Evolutionary conservation across 2,888 invertebrate species (phyloP), one percentile per base, ranked within the genome.

Genomic region (Polymixis lichenea): DNA sequence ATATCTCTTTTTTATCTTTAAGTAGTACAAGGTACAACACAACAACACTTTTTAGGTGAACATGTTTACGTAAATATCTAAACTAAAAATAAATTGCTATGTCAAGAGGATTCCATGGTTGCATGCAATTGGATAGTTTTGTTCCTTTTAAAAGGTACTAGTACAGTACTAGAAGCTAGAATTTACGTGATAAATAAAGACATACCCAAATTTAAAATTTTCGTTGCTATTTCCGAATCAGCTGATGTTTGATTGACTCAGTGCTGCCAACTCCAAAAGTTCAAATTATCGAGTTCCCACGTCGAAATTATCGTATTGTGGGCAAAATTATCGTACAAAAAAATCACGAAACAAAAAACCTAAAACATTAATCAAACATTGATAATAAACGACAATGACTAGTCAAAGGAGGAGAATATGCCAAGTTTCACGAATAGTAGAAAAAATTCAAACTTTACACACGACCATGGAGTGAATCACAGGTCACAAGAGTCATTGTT

Each of bases 1-100:
- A 8, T 25, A 13, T 7, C 9, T 49, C 43, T n/a, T n/a, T n/a
- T n/a, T n/a, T 76, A 77, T 55, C 38, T 53, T n/a, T 43, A 28
- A 22, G 49, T n/a, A 49, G 78, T 78, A 61, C 83, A 79, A 83
- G 56, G 78, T 83, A 28, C 78, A 82, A 56, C 2, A 56, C 7
- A 49, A 53, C 3, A 65, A 22, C 32, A 62, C 0, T 17, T 32
- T 51, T 60, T 32, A 9, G 43, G n/a, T 38, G 51, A 80, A 79
- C 32, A 53, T 60, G 0, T 67, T 0, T 32, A 58, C 0, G 6
- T 25, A 25, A 51, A 25, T 28, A 22, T 7, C 38, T 5, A n/a
- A 19, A 28, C n/a, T 1, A 8, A 68, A 58, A 51, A 4, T 62
- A 55, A 32, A 32, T 55, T 55, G 15, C 19, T 25, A 75, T 38